These are phyloP conservation scores for Archilochus colubris DNA, from an alignment of 2,113 vertebrate species.

Conservation along the genomic window DNA sequence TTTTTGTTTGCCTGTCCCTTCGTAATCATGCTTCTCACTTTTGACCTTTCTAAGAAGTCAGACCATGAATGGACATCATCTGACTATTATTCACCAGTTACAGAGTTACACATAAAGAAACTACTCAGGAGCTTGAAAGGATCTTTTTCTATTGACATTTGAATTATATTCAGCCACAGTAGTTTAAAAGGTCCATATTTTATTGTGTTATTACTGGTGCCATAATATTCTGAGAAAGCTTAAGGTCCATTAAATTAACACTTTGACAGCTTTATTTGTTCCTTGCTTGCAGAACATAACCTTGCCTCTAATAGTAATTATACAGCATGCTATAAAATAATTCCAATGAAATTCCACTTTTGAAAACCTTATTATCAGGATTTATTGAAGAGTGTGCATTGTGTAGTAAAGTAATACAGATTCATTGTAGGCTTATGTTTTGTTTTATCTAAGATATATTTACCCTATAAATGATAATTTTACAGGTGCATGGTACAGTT, in stretches of 20 bases:
- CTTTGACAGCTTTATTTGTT: constrained; percentile 54
- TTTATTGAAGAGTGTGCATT: constrained; percentile 8
- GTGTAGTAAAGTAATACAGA: constrained; percentile 21
- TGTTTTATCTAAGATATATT: constrained; percentile 19
- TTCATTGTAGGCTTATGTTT: neutral
- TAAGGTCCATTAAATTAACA: constrained; percentile 32
- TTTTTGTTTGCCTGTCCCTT: neutral
- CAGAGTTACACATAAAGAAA: constrained; percentile 30
- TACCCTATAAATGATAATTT: constrained; percentile 15
- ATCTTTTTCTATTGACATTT: constrained; percentile 39
- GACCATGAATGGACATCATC: constrained; percentile 28
- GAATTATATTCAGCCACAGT: constrained; percentile 9
- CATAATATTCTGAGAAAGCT: neutral
- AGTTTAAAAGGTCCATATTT: constrained; percentile 46
- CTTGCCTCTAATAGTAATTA: constrained; percentile 34
- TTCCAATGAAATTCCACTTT: constrained; percentile 39
- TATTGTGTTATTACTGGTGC: constrained; percentile 10
- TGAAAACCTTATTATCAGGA: constrained; percentile 58
- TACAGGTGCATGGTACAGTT: neutral
- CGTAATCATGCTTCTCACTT: constrained; percentile 18
- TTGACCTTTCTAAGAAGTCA: constrained; percentile 11
- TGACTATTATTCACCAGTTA: constrained; percentile 30
- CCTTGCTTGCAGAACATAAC: constrained; percentile 29
- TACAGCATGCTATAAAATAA: constrained; percentile 36
- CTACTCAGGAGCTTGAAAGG: neutral